A percentile compares a stretch with the other conserved stretches of the same genome.
phyloP scores from a whole-genome alignment of 2,888 invertebrate species.

The Poecilus cupreus region DNA sequence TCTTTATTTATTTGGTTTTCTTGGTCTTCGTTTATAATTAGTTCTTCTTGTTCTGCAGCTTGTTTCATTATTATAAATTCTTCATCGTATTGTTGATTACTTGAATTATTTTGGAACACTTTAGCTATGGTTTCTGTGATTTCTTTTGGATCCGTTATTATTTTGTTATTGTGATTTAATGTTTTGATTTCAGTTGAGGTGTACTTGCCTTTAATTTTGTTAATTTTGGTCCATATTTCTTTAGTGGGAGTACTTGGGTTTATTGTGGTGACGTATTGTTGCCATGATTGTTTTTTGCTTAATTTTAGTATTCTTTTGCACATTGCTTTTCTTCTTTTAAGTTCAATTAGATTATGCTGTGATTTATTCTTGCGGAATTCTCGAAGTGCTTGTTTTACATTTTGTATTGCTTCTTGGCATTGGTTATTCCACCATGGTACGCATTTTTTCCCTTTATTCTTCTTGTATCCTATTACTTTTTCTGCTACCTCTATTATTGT shows the following conservation, averaged over 20 bases:
- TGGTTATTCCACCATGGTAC: slow-evolving; percentile 39
- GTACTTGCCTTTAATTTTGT: background rate
- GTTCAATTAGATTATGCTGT: slow-evolving; percentile 21
- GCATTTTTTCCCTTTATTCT: background rate
- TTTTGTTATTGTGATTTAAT: background rate
- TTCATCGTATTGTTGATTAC: background rate
- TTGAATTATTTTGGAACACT: background rate
- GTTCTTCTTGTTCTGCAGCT: background rate
- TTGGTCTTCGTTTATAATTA: background rate
- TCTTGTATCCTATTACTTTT: background rate
- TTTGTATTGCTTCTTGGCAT: slow-evolving; percentile 25
- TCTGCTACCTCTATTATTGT: background rate
- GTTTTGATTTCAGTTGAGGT: background rate
- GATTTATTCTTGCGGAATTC: slow-evolving; percentile 9
- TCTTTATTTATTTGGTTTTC: slow-evolving; percentile 1
- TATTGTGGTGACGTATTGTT: background rate
- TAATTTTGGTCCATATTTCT: slow-evolving; percentile 3
- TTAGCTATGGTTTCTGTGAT: background rate
- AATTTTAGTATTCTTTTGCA: background rate
- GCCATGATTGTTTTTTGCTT: slow-evolving; percentile 39
- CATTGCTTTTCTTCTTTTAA: background rate
- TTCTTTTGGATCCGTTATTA: background rate
- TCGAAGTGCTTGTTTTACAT: background rate
- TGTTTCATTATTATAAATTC: background rate
- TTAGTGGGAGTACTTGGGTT: background rate